A percentile compares a stretch with the other conserved stretches of the same genome.
These are phyloP conservation scores for Pseudococcus viburni DNA, from an alignment of 2,888 invertebrate genomes.

Conservation along the genomic window DNA sequence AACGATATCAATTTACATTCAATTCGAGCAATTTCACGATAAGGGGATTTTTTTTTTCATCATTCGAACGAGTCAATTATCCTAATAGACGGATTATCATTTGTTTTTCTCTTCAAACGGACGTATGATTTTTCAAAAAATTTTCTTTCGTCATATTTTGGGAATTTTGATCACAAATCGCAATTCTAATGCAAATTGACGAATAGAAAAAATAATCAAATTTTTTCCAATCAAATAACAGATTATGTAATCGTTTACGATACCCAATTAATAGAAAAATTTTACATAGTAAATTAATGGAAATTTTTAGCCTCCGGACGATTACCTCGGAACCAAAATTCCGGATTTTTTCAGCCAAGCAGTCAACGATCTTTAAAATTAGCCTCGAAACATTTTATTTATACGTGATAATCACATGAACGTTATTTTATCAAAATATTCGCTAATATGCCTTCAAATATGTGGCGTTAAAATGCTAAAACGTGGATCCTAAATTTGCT, in stretches of 20 bases:
- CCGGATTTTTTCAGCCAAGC: neutral
- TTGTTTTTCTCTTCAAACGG: neutral
- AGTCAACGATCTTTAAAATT: constrained; percentile 30
- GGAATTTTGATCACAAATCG: neutral
- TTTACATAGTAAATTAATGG: neutral
- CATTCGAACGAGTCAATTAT: neutral
- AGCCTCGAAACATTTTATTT: neutral
- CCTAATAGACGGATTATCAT: neutral
- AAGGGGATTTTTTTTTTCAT: neutral
- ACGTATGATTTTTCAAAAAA: neutral
- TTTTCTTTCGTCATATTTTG: neutral
- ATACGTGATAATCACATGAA: constrained; percentile 16
- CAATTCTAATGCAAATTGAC: neutral
- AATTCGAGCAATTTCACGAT: neutral
- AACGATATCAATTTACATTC: neutral
- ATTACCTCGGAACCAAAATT: neutral
- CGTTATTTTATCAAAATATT: constrained; percentile 13
- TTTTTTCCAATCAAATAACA: no score
- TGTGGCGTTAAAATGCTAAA: constrained; percentile 7
- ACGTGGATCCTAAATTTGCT: neutral
- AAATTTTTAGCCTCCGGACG: neutral
- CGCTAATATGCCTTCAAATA: constrained; percentile 1
- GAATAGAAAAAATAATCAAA: neutral
- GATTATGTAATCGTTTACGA: no score
- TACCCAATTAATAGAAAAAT: neutral